Base-by-base conservation (phyloP, 1,140 invertebrate species). In the Drosophila malerkotliana region DNA sequence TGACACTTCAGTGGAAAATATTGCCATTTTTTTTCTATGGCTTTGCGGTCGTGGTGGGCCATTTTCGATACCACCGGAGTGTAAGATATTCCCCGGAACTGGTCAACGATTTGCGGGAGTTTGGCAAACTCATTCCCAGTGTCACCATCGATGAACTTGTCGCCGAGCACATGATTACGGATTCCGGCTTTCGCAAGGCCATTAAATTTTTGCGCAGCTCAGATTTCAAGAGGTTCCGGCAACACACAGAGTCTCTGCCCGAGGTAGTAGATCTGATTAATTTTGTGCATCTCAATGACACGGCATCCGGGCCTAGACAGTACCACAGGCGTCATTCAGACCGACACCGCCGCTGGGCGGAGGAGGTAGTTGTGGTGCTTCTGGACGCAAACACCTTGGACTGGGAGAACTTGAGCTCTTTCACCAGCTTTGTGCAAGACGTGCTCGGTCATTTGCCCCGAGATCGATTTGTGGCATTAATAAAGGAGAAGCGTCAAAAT, bases 131-230 rank as follows among this genome's bases (percentile, higher is more conserved):
- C 4, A 91, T 91, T 28, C 89, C 90, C 15, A 45, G 24, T 3
- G 47, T 59, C 0, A 74, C 56, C 12, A 41, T 91, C 21, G 89
- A 90, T 37, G 89, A 76, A 28, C 24, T 91, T 6, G 71, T 89
- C 12, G 79, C 90, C 10, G 67, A 91, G 64, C 84, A 91, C 47
- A 73, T 81, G 77, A n/a, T 91, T 24, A 55, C 71, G 21, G 90
- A 91, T 53, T 80, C 76, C 2, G 74, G 68, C 5, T 91, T 91
- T 21, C 89, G 89, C 37, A 84, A 90, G 34, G 89, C 90, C 6
- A 14, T 81, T 3, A 64, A 61, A 41, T 91, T 78, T 78, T 49
- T 91, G 49, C 48, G 66, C 39, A 83, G 89, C 48, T 71, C 73
- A 0, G 74, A 78, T 39, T 91, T 91, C 41, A 78, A 73, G 12